Evolutionary conservation across 64 coral and sea anemone species (phyloP), one percentile per base, ranked within the genome.

Genomic region (Actinia equina): DNA sequence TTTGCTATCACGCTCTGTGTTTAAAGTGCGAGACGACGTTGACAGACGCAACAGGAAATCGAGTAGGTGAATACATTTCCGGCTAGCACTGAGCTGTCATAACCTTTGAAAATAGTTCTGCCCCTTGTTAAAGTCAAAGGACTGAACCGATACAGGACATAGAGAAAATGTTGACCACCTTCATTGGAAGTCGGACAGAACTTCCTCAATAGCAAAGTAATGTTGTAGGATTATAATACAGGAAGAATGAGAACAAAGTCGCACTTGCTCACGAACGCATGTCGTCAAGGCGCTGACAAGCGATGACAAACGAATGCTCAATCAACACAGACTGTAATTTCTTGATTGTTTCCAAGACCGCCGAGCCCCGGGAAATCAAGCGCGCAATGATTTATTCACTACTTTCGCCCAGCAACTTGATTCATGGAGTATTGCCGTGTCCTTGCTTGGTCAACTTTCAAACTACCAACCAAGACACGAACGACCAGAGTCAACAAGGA

Each of bases 61-160:
- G 62, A 65, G 62, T 65, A 65, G 62, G n/a, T 65, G 62, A 65
- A 65, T 65, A 65, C 62, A 65, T 65, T 65, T 65, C 62, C 62
- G 62, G 62, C n/a, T 20, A n/a, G 62, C 10, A n/a, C 62, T 65
- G 20, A 23, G 62, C n/a, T 65, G 62, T 25, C 62, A 65, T n/a
- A 65, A 65, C 20, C 62, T 11, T 18, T 65, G n/a, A 14, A 65
- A 65, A 65, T 65, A n/a, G 62, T 65, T 5, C 22, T 65, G 62
- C 62, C 62, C 62, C 46, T 23, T 7, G 2, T 3, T 19, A 65
- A 65, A n/a, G 2, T 23, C 6, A 65, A 65, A 65, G 1, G 22
- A 65, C 2, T 65, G 62, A 65, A 57, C 55, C 55, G 55, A 65
- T 9, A 8, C 20, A 65, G n/a, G 7, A n/a, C 8, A 23, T 3